Base-by-base conservation (phyloP, 2,113 vertebrate species). In the Eleginops maclovinus region DNA sequence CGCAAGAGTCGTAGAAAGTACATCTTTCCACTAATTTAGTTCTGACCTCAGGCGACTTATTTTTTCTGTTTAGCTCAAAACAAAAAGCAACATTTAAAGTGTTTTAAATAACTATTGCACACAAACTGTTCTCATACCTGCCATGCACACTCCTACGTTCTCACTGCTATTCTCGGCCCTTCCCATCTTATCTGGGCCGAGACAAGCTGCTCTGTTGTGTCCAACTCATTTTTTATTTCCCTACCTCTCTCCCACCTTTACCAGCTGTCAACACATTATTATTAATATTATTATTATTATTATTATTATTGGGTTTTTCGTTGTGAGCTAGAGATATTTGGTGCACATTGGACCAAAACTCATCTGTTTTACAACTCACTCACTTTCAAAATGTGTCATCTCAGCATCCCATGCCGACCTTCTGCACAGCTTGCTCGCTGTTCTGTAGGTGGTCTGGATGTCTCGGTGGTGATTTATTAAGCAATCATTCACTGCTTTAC, bases 81-180 rank as follows among this genome's bases (percentile, higher is more conserved):
- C 24, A 26, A 56, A 28, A 56, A 55, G 43, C 3, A 22, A 14
- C 17, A 62, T 47, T 28, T 17, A 64, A 54, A 26, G 9, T 64
- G n/a, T 55, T n/a, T 41, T 17, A 15, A 47, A 47, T 49, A 4
- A 46, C 40, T 21, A 7, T 4, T 40, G 26, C 49, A 55, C 28
- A 40, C 47, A 26, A 21, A 3, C n/a, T 26, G 63, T 61, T 26
- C 55, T 24, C 55, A n/a, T n/a, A n/a, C n/a, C n/a, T n/a, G n/a
- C n/a, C n/a, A n/a, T n/a, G n/a, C n/a, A n/a, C n/a, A n/a, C 10
- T n/a, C 41, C 50, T 55, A 43, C 61, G 22, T 15, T 26, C 31
- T 12, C 54, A 24, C 65, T 47, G 58, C 66, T 77, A 77, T 79
- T 72, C 69, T 60, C 46, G 66, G 24, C 61, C 8, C 0, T 8